A percentile compares a stretch with the other conserved stretches of the same genome.
Conservation (phyloP, 2,113 vertebrate species). For the Eretmochelys imbricata region DNA sequence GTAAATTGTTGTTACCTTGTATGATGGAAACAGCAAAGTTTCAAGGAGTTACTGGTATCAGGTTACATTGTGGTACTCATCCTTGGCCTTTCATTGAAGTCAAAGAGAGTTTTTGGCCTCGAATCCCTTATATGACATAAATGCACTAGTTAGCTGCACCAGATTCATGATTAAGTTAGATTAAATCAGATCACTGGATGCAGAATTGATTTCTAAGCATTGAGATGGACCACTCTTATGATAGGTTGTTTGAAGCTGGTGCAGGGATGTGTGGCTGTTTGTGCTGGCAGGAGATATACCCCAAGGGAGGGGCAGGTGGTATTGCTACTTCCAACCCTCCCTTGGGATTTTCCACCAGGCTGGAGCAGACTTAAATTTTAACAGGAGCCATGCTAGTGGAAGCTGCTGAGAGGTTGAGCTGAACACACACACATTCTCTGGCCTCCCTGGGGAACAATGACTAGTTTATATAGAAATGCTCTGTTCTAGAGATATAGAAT, state of each 20-base stretch:
- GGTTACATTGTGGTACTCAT: neutral
- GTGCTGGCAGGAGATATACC: neutral
- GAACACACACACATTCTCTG: neutral
- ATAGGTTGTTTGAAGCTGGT: neutral
- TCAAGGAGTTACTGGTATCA: neutral
- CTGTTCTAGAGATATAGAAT: neutral
- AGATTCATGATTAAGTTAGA: neutral
- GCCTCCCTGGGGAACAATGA: neutral
- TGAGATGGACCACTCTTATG: neutral
- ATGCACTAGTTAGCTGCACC: neutral
- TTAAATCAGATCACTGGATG: neutral
- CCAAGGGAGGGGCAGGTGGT: accelerated
- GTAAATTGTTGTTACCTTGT: neutral
- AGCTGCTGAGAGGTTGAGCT: neutral
- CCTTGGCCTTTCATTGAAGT: neutral
- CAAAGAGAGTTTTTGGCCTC: neutral
- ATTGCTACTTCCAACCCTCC: neutral
- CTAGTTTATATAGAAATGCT: neutral
- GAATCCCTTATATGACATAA: neutral
- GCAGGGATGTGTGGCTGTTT: neutral
- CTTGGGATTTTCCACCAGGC: neutral
- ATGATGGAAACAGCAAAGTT: neutral
- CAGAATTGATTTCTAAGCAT: neutral
- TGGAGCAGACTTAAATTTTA: neutral
- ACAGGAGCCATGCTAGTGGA: neutral